phyloP scores from a whole-genome alignment of 2,113 vertebrate genomes.

The Ia io region DNA sequence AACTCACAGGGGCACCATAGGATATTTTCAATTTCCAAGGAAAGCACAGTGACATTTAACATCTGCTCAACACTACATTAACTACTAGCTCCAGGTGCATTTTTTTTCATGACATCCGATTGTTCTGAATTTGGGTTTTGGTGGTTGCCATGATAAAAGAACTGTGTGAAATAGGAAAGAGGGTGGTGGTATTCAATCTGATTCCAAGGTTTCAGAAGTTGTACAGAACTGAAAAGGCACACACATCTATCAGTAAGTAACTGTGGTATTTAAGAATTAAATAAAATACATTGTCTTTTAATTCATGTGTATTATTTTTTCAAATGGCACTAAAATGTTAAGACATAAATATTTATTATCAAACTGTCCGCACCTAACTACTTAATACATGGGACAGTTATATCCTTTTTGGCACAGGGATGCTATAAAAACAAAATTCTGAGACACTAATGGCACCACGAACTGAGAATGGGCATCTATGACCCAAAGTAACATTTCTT shows the following conservation, averaged over 20 bases:
- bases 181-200: background rate
- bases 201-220: background rate
- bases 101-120: background rate
- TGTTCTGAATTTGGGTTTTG: background rate
- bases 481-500: background rate
- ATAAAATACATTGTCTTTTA: conserved; percentile 12
- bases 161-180: background rate
- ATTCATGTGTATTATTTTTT: background rate
- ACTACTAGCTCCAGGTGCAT: background rate
- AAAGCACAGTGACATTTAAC: background rate
- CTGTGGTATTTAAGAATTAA: background rate
- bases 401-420: background rate
- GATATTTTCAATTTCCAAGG: background rate
- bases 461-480: background rate
- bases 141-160: background rate
- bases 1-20: background rate
- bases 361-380: background rate
- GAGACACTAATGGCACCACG: background rate
- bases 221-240: background rate
- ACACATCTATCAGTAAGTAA: background rate
- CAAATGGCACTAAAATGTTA: background rate
- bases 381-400: background rate
- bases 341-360: background rate
- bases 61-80: background rate
- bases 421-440: background rate